Evolutionary conservation across 2,888 invertebrate genomes (phyloP).

Genomic region (Asteroscopus sphinx): DNA sequence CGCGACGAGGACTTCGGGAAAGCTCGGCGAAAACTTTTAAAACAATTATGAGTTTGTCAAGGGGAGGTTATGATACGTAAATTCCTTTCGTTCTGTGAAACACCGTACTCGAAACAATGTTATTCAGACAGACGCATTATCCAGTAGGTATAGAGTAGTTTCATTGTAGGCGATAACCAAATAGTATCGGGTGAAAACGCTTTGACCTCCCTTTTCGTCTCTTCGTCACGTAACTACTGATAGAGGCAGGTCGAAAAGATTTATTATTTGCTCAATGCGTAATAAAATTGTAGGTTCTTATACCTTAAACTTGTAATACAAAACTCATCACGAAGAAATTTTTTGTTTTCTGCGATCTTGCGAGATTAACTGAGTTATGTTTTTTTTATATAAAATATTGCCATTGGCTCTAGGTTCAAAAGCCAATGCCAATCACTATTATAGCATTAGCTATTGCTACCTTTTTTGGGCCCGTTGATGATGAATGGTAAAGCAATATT

Average conservation of each 20-base stretch:
- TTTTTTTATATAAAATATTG: too few relatives aligned
- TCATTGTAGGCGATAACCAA: constrained; percentile 63
- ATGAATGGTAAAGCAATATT: too few relatives aligned
- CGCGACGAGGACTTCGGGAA: constrained; percentile 59
- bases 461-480: too few relatives aligned
- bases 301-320: too few relatives aligned
- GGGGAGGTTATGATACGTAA: constrained; percentile 59
- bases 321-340: too few relatives aligned
- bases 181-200: constrained; percentile 60
- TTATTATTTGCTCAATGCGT: constrained; percentile 57
- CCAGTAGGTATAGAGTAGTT: constrained; percentile 51
- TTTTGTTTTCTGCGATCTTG: too few relatives aligned
- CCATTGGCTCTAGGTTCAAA: too few relatives aligned
- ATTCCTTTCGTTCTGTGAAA: constrained; percentile 43
- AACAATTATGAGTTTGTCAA: constrained; percentile 68
- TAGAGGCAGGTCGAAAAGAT: constrained; percentile 68
- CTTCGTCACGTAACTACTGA: constrained; percentile 62
- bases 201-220: constrained; percentile 71
- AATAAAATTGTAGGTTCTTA: constrained; percentile 12
- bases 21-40: constrained; percentile 65
- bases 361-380: too few relatives aligned
- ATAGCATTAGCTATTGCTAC: too few relatives aligned
- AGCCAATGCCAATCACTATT: too few relatives aligned
- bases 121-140: constrained; percentile 48
- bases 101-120: constrained; percentile 41